Evolutionary conservation across 2,113 vertebrate species (phyloP), one percentile per base, ranked within the genome.

Genomic region (Menidia beryllina): DNA sequence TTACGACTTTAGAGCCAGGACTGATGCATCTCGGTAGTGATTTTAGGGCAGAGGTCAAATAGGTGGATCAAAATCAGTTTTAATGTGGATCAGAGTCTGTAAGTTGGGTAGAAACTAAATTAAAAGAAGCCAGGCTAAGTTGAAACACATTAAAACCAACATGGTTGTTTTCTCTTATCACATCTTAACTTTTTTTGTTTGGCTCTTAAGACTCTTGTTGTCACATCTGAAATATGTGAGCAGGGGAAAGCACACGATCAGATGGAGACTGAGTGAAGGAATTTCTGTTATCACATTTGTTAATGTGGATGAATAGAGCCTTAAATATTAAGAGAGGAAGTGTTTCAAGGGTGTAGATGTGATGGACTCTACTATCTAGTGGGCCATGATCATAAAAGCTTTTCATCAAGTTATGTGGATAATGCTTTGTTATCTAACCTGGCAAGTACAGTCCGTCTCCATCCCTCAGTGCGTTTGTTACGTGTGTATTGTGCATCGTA

Each of bases 321-420:
- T 69, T 48, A 45, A 24, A 78, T 69, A 64, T 34, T 23, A 24
- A 49, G 38, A 57, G 70, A 60, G 36, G 15, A 24, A 36, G 19
- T 43, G 20, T 27, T 48, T 15, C 13, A 53, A 38, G 27, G 14
- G 68, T 47, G 49, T 53, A 43, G 53, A 24, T 38, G 60, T 52
- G 55, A 55, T 43, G 50, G 55, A 77, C 82, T 86, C 83, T 81
- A 85, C 84, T 84, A 79, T 87, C 88, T 92, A 76, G 85, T 72
- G 88, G 90, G 88, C 92, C 85, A 23, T 69, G 48, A 48, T 89
- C 86, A 91, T 92, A 69, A 92, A 92, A 91, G 84, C n/a, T 93
- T 94, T 91, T 77, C 94, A 84, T 91, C 89, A 87, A 81, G 75
- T 80, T 89, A 72, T 88, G 87, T 73, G 86, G 91, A 90, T 89